Percentiles rank a stretch among this genome's conserved stretches.
These are phyloP conservation scores for Lasioglossum baleicum DNA, from an alignment of 1,140 invertebrate genomes.

Conservation along the genomic window DNA sequence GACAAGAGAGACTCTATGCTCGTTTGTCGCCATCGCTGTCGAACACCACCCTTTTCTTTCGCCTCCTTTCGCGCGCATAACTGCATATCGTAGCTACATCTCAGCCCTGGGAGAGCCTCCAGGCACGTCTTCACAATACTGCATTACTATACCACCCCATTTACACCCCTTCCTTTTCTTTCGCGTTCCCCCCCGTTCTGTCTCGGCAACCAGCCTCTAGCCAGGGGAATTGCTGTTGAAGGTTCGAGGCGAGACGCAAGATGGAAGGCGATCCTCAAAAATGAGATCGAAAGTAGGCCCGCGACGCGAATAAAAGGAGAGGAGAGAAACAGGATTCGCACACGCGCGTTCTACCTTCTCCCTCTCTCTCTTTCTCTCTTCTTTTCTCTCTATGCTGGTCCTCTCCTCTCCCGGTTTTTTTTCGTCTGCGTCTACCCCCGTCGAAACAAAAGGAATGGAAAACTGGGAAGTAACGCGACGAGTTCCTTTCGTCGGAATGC, in stretches of 20 bases:
- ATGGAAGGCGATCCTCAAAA: slow-evolving; percentile 60
- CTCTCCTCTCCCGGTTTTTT: neutral
- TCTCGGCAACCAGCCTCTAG: slow-evolving; percentile 5
- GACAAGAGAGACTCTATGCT: slow-evolving; percentile 15
- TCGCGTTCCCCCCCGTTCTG: slow-evolving; percentile 6
- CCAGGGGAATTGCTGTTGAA: slow-evolving; percentile 52
- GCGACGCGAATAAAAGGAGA: slow-evolving; percentile 36
- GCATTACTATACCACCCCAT: slow-evolving; percentile 66
- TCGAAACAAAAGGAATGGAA: neutral
- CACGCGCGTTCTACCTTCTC: neutral
- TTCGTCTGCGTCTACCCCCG: neutral
- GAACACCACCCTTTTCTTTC: slow-evolving; percentile 39
- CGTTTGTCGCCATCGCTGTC: slow-evolving; percentile 37
- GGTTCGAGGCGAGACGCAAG: slow-evolving; percentile 46
- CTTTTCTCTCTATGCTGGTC: no score
- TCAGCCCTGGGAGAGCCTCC: slow-evolving; percentile 51
- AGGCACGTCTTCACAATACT: slow-evolving; percentile 67
- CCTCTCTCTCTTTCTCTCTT: no score
- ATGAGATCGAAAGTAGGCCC: slow-evolving; percentile 62
- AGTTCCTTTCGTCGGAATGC: slow-evolving; percentile 31
- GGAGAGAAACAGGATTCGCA: slow-evolving; percentile 42
- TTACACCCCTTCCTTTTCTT: slow-evolving; percentile 18
- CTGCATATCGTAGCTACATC: slow-evolving; percentile 58
- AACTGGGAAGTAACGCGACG: neutral
- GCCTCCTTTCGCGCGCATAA: slow-evolving; percentile 53